A percentile compares a stretch with the other conserved stretches of the same genome.
These are phyloP conservation scores for Callinectes sapidus DNA, from an alignment of 2,888 invertebrate genomes.

Conservation along the genomic window DNA sequence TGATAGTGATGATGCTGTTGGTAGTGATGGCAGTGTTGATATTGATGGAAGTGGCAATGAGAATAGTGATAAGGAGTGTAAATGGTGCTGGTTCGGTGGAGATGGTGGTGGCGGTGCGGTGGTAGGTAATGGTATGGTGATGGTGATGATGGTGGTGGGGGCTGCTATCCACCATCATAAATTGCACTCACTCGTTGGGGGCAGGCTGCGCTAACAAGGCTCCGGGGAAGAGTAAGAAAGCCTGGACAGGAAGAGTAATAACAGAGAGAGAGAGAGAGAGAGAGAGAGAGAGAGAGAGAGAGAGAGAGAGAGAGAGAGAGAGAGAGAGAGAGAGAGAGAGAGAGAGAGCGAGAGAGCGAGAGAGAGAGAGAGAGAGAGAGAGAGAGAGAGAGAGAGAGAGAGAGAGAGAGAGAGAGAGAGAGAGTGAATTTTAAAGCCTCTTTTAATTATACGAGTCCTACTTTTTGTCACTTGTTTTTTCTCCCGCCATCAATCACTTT, in stretches of 20 bases:
- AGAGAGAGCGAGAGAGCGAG: not conserved
- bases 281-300: not conserved
- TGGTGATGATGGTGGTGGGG: not conserved
- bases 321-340: not conserved
- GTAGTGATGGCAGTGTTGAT: not conserved
- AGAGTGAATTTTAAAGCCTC: not conserved
- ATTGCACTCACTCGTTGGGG: constrained; percentile 1
- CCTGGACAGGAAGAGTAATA: constrained; percentile 30
- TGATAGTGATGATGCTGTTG: not conserved
- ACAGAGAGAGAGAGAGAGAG: not conserved
- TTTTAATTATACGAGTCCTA: not conserved
- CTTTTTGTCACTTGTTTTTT: not conserved
- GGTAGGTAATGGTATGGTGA: not conserved
- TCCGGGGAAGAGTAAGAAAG: not conserved
- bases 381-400: not conserved
- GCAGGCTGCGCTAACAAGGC: not conserved
- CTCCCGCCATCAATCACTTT: not conserved
- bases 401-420: not conserved
- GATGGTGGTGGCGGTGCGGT: not conserved
- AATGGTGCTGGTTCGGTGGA: not conserved
- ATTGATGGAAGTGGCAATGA: not conserved
- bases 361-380: not conserved
- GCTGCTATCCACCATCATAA: not conserved
- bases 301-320: not conserved
- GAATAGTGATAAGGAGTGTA: not conserved